These are phyloP conservation scores for Mesocentrotus franciscanus DNA, from an alignment of 53 echinoderm and acorn worm species.

Conservation along the genomic window DNA sequence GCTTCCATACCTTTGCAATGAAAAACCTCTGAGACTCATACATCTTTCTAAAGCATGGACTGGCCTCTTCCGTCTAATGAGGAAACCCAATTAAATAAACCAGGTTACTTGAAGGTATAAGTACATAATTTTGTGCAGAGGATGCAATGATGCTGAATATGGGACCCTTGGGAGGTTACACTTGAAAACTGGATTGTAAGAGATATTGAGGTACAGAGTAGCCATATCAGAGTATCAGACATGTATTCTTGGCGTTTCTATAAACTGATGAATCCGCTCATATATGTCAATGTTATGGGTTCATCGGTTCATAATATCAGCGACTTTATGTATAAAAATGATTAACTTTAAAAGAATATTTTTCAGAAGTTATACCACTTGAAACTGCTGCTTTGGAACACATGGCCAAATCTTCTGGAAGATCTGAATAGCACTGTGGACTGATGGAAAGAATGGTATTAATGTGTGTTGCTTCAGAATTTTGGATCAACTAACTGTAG, in stretches of 20 bases:
- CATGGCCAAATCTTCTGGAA: too few species aligned
- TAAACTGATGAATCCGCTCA: too few species aligned
- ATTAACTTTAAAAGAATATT: too few species aligned
- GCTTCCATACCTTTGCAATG: background rate
- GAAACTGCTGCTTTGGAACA: too few species aligned
- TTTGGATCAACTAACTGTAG: background rate
- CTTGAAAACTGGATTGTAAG: background rate
- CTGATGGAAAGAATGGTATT: background rate
- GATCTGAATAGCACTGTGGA: background rate
- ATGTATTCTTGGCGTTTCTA: too few species aligned
- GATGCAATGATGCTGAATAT: background rate
- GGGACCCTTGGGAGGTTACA: background rate
- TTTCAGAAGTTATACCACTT: too few species aligned
- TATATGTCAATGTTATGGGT: too few species aligned
- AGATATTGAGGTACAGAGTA: background rate
- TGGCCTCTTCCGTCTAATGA: background rate
- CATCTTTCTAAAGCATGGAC: background rate
- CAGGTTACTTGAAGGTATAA: background rate
- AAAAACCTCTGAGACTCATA: background rate
- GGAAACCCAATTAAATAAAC: background rate
- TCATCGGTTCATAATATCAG: too few species aligned
- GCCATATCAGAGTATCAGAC: too few species aligned
- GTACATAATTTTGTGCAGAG: background rate
- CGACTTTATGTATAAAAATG: too few species aligned
- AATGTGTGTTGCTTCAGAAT: background rate